Percentiles rank a stretch among this genome's conserved stretches.
These are phyloP conservation scores for Scelioninae gen. 2 DNA, from an alignment of 2,888 invertebrate species.

Conservation along the genomic window DNA sequence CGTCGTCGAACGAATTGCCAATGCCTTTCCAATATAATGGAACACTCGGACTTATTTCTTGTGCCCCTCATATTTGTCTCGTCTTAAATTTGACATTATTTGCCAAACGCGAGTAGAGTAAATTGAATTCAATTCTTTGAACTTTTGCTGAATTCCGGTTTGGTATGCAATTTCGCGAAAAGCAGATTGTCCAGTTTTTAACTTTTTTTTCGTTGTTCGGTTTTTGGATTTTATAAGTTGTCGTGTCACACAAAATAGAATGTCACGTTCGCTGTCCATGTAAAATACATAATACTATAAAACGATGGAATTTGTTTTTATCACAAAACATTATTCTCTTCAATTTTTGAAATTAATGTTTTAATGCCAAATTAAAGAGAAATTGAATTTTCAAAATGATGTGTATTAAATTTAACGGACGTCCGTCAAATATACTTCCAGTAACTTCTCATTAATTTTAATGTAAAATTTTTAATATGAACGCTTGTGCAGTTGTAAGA, in stretches of 20 bases:
- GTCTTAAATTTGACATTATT: constrained; percentile 36
- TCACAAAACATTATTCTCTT: no score
- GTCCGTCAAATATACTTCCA: no score
- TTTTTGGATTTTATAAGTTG: constrained; percentile 15
- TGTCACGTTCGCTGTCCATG: constrained; percentile 25
- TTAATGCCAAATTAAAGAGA: not conserved
- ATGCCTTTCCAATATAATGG: no score
- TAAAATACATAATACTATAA: constrained; percentile 23
- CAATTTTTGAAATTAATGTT: constrained; percentile 19
- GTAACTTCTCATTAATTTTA: no score
- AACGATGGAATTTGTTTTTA: no score
- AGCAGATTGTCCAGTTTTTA: constrained; percentile 15
- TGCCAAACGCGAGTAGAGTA: constrained; percentile 9
- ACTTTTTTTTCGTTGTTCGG: constrained; percentile 18
- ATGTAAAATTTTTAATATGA: no score
- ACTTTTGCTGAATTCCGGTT: constrained; percentile 19
- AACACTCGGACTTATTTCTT: not conserved
- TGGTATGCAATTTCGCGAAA: constrained; percentile 9
- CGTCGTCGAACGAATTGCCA: no score
- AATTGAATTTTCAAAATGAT: not conserved
- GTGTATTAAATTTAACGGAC: no score
- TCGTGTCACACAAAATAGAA: not conserved
- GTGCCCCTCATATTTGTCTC: constrained; percentile 12
- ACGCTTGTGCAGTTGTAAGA: no score
- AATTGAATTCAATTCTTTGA: constrained; percentile 36